These are phyloP conservation scores for Nerophis ophidion DNA, from an alignment of 2,113 vertebrate species.

Conservation along the genomic window DNA sequence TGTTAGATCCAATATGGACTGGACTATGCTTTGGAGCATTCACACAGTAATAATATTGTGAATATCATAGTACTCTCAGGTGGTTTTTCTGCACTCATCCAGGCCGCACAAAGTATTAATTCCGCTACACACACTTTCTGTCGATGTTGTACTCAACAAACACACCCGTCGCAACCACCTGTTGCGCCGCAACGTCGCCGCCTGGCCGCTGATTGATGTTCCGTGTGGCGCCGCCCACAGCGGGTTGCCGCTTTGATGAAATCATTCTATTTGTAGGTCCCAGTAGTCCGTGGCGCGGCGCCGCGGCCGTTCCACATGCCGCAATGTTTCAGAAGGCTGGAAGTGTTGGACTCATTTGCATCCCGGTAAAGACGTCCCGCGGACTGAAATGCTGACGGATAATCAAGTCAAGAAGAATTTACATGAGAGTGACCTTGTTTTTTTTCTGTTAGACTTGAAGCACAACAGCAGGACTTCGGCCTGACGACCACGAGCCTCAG, in stretches of 20 bases:
- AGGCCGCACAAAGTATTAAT: neutral
- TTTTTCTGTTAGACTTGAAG: no score
- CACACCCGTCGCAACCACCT: neutral
- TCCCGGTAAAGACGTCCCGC: constrained; percentile 30
- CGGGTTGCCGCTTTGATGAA: constrained; percentile 51
- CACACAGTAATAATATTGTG: neutral
- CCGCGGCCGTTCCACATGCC: constrained; percentile 3
- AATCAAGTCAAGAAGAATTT: constrained; percentile 29
- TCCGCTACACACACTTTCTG: constrained; percentile 2
- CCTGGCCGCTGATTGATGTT: constrained; percentile 20
- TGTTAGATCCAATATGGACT: no score
- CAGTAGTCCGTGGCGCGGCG: constrained; percentile 39
- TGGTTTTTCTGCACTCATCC: constrained; percentile 21
- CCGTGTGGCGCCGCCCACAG: constrained; percentile 12
- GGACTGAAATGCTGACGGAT: constrained; percentile 20
- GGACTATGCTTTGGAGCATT: no score
- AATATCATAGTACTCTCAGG: constrained; percentile 20
- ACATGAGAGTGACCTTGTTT: constrained; percentile 3
- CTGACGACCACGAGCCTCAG: neutral
- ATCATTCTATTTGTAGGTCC: constrained; percentile 28
- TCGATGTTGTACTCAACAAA: constrained; percentile 15
- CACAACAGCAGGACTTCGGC: neutral
- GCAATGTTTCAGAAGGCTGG: no score
- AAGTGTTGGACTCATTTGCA: neutral
- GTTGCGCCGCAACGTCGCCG: constrained; percentile 2